Conservation (phyloP, 1,140 invertebrate genomes). For the Drosophila azteca region DNA sequence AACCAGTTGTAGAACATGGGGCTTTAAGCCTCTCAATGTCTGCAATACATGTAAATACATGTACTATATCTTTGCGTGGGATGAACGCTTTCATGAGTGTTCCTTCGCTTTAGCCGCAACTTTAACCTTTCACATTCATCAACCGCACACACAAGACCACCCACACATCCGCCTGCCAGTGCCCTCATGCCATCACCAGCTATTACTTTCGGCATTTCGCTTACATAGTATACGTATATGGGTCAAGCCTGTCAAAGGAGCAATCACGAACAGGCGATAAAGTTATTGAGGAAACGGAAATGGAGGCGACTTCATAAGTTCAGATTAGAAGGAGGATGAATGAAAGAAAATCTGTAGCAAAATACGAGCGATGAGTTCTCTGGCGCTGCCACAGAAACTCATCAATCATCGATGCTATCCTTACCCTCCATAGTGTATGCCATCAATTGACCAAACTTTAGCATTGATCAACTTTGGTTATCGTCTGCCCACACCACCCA, state of each 20-base stretch:
- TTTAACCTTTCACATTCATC: slow-evolving; percentile 2
- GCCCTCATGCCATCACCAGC: slow-evolving; percentile 22
- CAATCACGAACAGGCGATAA: slow-evolving; percentile 51
- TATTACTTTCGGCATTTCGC: slow-evolving; percentile 46
- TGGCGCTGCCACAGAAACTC: slow-evolving; percentile 6
- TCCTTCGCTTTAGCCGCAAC: not conserved
- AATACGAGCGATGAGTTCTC: slow-evolving; percentile 6
- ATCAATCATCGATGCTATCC: slow-evolving; percentile 44
- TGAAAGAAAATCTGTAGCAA: slow-evolving; percentile 8
- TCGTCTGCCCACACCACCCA: not conserved
- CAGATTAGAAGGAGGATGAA: not conserved
- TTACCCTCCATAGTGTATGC: slow-evolving; percentile 16
- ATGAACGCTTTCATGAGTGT: not conserved
- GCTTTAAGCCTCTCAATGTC: slow-evolving; percentile 19
- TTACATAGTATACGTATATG: slow-evolving; percentile 6
- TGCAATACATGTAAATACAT: slow-evolving; percentile 23
- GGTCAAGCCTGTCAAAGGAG: slow-evolving; percentile 62
- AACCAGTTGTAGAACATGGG: slow-evolving; percentile 46
- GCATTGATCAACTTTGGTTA: slow-evolving; percentile 4
- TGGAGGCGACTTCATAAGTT: slow-evolving; percentile 24
- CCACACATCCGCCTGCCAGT: slow-evolving; percentile 2
- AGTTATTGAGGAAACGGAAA: slow-evolving; percentile 56
- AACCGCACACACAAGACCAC: not conserved
- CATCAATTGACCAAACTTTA: slow-evolving; percentile 72
- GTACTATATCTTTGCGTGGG: not conserved